Percentiles rank a stretch among this genome's conserved stretches.
Evolutionary conservation across 1,140 invertebrate species (phyloP).

Genomic region (Leptoteleia sp.): DNA sequence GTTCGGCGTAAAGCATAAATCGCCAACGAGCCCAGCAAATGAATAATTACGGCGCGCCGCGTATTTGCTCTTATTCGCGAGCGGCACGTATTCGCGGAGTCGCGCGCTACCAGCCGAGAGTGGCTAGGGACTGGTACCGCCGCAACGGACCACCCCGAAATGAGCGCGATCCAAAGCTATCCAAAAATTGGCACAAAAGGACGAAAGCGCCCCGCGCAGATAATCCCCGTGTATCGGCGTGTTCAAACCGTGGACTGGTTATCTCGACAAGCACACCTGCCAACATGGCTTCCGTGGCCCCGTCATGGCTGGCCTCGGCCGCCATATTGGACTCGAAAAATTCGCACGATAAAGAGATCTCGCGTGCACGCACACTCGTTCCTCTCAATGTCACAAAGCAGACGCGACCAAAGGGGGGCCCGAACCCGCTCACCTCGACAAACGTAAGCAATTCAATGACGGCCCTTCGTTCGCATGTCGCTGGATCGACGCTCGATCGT

Average conservation of each 20-base stretch:
- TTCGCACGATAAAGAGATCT: slow-evolving; percentile 69
- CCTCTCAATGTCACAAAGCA: slow-evolving; percentile 64
- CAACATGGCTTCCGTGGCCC: slow-evolving; percentile 81
- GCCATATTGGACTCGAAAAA: slow-evolving; percentile 79
- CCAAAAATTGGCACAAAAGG: slow-evolving; percentile 16
- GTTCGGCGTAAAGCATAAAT: no score
- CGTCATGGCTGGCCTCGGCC: slow-evolving; percentile 79
- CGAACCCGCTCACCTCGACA: slow-evolving; percentile 66
- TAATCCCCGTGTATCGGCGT: slow-evolving; percentile 61
- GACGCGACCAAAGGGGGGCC: slow-evolving; percentile 23
- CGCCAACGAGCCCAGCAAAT: no score
- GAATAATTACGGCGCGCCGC: no score
- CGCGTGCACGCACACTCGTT: slow-evolving; percentile 62
- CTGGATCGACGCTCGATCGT: slow-evolving; percentile 63
- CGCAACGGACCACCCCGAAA: neutral
- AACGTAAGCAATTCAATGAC: slow-evolving; percentile 60
- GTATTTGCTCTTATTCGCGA: no score
- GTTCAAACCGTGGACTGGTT: slow-evolving; percentile 72
- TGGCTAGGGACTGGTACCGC: no score
- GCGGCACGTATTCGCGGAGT: no score
- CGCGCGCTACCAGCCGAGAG: no score
- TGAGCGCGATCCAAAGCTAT: slow-evolving; percentile 3
- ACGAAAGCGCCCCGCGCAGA: slow-evolving; percentile 27
- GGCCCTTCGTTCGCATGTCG: slow-evolving; percentile 63
- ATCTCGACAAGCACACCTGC: slow-evolving; percentile 80